Evolutionary conservation across 2,113 vertebrate species (phyloP), one percentile per base, ranked within the genome.

Genomic region (Platycercus adscitus): DNA sequence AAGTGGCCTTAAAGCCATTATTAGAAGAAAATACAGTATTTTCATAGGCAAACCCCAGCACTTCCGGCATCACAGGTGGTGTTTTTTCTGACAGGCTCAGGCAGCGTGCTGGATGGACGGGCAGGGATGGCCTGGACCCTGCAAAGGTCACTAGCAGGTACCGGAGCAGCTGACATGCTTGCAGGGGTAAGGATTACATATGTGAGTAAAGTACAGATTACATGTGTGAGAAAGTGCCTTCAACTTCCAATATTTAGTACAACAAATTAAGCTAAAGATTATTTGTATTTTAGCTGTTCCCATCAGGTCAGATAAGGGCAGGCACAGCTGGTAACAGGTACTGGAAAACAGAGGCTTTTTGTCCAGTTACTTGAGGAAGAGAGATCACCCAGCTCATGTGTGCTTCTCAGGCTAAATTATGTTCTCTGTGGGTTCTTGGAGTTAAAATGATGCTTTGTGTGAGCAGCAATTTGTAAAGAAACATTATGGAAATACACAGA

Each of bases 81-180:
- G 20, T 26, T 80, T 55, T 21, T 11, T n/a, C 33, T 52, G 64
- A 37, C 49, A 47, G 68, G 24, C 0, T 0, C 33, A n/a, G 33
- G n/a, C 46, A 81, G 12, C 16, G 10, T 41, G 29, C 58, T 39
- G 53, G 24, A 39, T 24, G 46, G 47, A 73, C 0, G 1, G 31
- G 41, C 58, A 55, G 52, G 35, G 43, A 15, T 17, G 26, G 8
- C 31, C 41, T 1, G 2, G 35, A 25, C n/a, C 33, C 44, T 41
- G 50, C 19, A 24, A 2, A 25, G 43, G 17, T 82, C 56, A 11
- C 49, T 15, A 21, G 56, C 55, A 81, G 43, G 23, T 31, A 49
- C 41, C 0, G 2, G 53, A 70, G 31, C 26, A 20, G 47, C 26
- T 4, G 3, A 13, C 4, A 31, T 29, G 12, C 52, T 68, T 41